Evolutionary conservation across 1,140 invertebrate genomes (phyloP).

Genomic region (Chelonus insularis): DNA sequence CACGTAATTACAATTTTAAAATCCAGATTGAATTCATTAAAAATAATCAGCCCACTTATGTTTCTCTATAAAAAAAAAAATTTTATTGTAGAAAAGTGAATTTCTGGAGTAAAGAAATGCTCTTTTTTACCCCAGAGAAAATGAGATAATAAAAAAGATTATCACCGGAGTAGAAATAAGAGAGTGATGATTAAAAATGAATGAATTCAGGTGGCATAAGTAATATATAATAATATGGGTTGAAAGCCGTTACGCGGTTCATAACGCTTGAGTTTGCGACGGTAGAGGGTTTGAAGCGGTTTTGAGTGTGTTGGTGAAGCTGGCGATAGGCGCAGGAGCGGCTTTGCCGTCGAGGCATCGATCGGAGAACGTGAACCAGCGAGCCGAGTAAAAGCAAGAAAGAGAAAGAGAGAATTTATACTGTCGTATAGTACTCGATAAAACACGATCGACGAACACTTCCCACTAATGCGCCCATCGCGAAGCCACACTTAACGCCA

Average conservation of each 20-base stretch:
- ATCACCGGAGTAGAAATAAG: too few relatives aligned
- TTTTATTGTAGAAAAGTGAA: too few relatives aligned
- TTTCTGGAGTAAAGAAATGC: too few relatives aligned
- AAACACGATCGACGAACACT: too few relatives aligned
- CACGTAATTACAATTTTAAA: too few relatives aligned
- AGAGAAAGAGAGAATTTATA: background rate
- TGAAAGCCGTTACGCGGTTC: constrained; percentile 24
- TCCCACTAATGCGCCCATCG: constrained; percentile 29
- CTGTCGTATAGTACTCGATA: too few relatives aligned
- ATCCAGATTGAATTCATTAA: too few relatives aligned
- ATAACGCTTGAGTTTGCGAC: constrained; percentile 19
- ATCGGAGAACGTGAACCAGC: constrained; percentile 17
- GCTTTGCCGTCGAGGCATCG: constrained; percentile 17
- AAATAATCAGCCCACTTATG: too few relatives aligned
- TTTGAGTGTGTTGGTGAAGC: constrained; percentile 9
- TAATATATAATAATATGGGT: constrained; percentile 23
- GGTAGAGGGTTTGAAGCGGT: constrained; percentile 9
- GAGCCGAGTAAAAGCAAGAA: constrained; percentile 19
- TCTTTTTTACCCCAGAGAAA: too few relatives aligned
- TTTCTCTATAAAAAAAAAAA: too few relatives aligned
- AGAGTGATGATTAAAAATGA: too few relatives aligned
- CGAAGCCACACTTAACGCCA: constrained; percentile 25
- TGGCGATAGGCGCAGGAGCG: constrained; percentile 34
- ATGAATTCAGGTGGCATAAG: constrained; percentile 8
- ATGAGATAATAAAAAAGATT: too few relatives aligned